A percentile compares a stretch with the other conserved stretches of the same genome.
Evolutionary conservation across 2,113 vertebrate species (phyloP).

Genomic region (Trogon surrucura): DNA sequence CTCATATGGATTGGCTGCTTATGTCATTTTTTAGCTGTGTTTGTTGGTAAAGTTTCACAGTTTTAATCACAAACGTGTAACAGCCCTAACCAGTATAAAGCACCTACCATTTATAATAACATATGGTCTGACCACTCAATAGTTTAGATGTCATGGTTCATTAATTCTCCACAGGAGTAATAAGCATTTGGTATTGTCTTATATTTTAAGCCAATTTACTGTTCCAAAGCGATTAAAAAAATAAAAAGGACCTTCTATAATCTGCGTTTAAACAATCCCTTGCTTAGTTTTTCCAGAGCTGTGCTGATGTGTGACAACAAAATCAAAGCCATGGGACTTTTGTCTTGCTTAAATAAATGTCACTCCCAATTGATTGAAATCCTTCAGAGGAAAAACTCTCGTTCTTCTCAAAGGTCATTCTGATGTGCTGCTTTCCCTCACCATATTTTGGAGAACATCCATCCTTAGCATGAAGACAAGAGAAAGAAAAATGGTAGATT

Average conservation of each 20-base stretch:
- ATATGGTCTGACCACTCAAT: slow-evolving; percentile 60
- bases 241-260: slow-evolving; percentile 53
- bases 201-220: slow-evolving; percentile 74
- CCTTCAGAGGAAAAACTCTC: neutral
- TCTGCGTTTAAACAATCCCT: slow-evolving; percentile 49
- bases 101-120: slow-evolving; percentile 65
- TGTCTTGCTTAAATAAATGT: slow-evolving; percentile 39
- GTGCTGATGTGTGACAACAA: neutral
- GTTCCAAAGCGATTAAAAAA: slow-evolving; percentile 44
- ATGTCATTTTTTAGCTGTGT: slow-evolving; percentile 44
- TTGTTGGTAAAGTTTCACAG: slow-evolving; percentile 62
- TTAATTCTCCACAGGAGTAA: slow-evolving; percentile 75
- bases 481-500: neutral
- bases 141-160: slow-evolving; percentile 73
- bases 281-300: slow-evolving; percentile 30
- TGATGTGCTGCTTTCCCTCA: neutral
- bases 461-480: neutral
- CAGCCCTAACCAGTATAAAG: slow-evolving; percentile 47
- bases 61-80: slow-evolving; percentile 59
- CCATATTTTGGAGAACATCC: neutral
- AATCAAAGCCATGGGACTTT: slow-evolving; percentile 28
- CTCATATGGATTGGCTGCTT: slow-evolving; percentile 18
- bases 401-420: neutral
- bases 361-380: neutral
- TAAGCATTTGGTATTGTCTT: slow-evolving; percentile 72